Evolutionary conservation across 2,113 vertebrate species (phyloP).

Genomic region (Gnathonemus longibarbis): DNA sequence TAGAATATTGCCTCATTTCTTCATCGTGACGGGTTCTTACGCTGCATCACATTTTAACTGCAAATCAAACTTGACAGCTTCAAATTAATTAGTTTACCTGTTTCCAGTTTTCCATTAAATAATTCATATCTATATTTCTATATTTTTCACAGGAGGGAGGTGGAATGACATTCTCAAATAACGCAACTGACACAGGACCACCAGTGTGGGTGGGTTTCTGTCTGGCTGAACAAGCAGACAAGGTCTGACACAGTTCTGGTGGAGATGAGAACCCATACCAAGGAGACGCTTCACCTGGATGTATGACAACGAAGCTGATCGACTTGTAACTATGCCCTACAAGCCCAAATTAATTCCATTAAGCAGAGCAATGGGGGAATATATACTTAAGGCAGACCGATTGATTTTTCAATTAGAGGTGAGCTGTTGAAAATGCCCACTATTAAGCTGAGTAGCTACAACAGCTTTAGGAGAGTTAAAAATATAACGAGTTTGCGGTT

Average conservation of each 20-base stretch:
- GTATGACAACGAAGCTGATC: slow-evolving; percentile 8
- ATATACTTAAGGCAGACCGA: slow-evolving; percentile 28
- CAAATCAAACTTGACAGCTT: slow-evolving; percentile 18
- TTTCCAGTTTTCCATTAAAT: slow-evolving; percentile 2
- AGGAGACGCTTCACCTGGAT: not conserved
- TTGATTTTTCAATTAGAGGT: slow-evolving; percentile 34
- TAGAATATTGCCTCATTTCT: not conserved
- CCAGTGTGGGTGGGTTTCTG: not conserved
- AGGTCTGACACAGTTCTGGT: not conserved
- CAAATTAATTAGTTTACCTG: slow-evolving; percentile 24
- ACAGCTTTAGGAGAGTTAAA: slow-evolving; percentile 18
- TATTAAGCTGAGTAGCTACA: slow-evolving; percentile 29
- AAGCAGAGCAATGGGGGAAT: slow-evolving; percentile 5
- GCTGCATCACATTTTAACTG: slow-evolving; percentile 11
- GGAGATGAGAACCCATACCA: not conserved
- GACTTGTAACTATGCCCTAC: not conserved
- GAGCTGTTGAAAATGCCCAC: slow-evolving; percentile 33
- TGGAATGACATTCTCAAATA: not conserved
- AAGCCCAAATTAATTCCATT: slow-evolving; percentile 27
- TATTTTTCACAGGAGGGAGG: not conserved
- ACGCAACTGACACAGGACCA: not conserved
- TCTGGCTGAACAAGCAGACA: not conserved
- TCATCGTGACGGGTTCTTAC: not conserved
- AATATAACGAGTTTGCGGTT: not conserved
- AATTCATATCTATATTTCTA: slow-evolving; percentile 1